Evolutionary conservation across 2,797 vertebrate species (phyloP).

Genomic region (Zalophus californianus): DNA sequence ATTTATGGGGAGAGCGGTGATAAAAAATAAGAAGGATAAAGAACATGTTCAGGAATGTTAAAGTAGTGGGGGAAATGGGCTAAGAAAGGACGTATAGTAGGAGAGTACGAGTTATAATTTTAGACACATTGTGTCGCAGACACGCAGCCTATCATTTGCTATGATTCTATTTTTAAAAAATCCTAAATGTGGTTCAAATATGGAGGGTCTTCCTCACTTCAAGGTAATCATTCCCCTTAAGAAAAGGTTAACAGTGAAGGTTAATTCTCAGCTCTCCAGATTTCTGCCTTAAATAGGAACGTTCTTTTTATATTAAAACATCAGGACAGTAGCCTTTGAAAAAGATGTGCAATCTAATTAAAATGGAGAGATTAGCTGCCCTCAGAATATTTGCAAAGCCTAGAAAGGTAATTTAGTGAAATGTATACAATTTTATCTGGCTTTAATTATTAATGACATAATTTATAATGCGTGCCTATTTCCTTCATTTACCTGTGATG

Average conservation of each 20-base stretch:
- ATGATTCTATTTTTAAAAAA: constrained; percentile 59
- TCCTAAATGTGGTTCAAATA: constrained; percentile 57
- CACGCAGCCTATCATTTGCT: neutral
- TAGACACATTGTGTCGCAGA: neutral
- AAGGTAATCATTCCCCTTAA: constrained; percentile 72
- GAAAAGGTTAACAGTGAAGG: constrained; percentile 80
- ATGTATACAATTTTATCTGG: constrained; percentile 88
- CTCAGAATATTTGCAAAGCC: constrained; percentile 89
- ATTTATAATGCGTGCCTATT: constrained; percentile 78
- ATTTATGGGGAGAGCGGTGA: neutral
- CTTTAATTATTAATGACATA: constrained; percentile 89
- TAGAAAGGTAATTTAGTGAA: constrained; percentile 88
- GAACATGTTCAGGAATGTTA: neutral
- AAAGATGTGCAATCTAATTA: constrained; percentile 89
- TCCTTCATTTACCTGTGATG: constrained; percentile 70
- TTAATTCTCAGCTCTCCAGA: constrained; percentile 83
- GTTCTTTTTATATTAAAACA: constrained; percentile 87
- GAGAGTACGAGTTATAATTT: neutral
- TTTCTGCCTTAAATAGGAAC: constrained; percentile 86
- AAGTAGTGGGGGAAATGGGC: neutral
- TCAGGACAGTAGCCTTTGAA: constrained; percentile 86
- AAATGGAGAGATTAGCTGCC: constrained; percentile 88
- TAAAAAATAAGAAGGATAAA: constrained; percentile 19
- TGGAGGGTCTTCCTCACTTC: constrained; percentile 54
- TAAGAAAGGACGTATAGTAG: neutral